phyloP scores from a whole-genome alignment of 1,140 invertebrate species.

The Drosophila tropicalis region DNA sequence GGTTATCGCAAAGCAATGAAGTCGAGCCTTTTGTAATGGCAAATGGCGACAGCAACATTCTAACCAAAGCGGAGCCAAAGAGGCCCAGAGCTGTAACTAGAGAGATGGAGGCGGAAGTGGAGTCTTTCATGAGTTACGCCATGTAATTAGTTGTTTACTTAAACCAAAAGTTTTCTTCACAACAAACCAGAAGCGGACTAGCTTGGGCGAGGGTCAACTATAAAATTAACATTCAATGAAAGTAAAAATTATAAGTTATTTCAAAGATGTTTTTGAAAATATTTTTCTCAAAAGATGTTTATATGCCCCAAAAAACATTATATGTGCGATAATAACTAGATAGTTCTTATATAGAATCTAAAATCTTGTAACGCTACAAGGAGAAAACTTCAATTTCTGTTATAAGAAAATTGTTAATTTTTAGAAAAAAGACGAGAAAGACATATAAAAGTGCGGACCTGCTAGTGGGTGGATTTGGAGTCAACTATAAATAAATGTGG shows the following conservation, averaged over 20 bases:
- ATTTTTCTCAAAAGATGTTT: too few species aligned
- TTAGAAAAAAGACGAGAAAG: neutral
- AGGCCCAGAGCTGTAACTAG: neutral
- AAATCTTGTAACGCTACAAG: too few species aligned
- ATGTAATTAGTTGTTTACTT: slow-evolving; percentile 80
- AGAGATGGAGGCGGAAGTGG: too few species aligned
- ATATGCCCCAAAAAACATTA: too few species aligned
- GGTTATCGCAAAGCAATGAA: slow-evolving; percentile 81
- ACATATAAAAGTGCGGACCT: neutral
- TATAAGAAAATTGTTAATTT: neutral
- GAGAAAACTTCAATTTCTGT: neutral
- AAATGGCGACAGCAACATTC: slow-evolving; percentile 41
- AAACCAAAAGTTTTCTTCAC: slow-evolving; percentile 13
- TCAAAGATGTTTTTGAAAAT: too few species aligned
- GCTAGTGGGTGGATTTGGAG: slow-evolving; percentile 26
- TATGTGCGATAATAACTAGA: too few species aligned
- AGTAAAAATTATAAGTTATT: too few species aligned
- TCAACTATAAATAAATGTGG: slow-evolving; percentile 64
- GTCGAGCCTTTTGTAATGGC: slow-evolving; percentile 72
- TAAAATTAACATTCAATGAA: too few species aligned
- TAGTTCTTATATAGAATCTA: too few species aligned
- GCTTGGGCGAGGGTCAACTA: too few species aligned
- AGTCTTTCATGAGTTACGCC: slow-evolving; percentile 22
- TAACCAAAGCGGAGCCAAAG: slow-evolving; percentile 23
- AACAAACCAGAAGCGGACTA: neutral